Evolutionary conservation across 2,113 vertebrate species (phyloP).

Genomic region (Tetraodon nigroviridis): DNA sequence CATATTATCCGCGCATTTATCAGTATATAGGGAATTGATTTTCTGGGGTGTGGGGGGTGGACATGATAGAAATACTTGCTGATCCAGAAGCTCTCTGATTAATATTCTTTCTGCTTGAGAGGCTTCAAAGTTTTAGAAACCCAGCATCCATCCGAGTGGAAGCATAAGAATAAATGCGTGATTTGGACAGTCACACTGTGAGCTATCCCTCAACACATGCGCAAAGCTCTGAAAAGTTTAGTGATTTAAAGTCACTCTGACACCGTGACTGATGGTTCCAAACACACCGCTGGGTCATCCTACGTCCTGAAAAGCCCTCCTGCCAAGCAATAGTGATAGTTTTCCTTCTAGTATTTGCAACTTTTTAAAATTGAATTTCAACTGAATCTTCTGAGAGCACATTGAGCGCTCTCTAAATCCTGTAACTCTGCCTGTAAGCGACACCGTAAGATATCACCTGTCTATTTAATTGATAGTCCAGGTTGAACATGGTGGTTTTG

Average conservation of each 20-base stretch:
- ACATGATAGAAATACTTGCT: constrained; percentile 10
- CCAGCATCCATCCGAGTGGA: constrained; percentile 11
- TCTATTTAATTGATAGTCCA: constrained; percentile 8
- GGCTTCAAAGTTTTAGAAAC: neutral
- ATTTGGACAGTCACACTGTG: constrained; percentile 25
- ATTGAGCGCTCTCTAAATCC: constrained; percentile 19
- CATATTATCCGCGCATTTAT: constrained; percentile 13
- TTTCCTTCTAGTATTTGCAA: constrained; percentile 19
- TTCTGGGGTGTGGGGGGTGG: neutral
- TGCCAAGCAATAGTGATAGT: constrained; percentile 19
- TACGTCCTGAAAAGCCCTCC: constrained; percentile 35
- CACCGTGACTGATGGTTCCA: constrained; percentile 50
- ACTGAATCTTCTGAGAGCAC: constrained; percentile 2
- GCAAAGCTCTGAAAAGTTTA: constrained; percentile 32
- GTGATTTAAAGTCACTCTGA: constrained; percentile 47
- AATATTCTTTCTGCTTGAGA: neutral
- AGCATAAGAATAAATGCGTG: constrained; percentile 25
- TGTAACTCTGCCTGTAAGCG: constrained; percentile 31
- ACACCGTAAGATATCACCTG: constrained; percentile 23
- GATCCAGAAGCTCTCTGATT: constrained; percentile 2
- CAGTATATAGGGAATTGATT: constrained; percentile 8
- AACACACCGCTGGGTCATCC: constrained; percentile 38
- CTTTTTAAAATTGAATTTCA: constrained; percentile 51
- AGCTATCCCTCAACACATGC: constrained; percentile 33
- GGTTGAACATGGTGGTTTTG: neutral